Conservation (phyloP, 1,140 invertebrate species). For the Orussus abietinus region DNA sequence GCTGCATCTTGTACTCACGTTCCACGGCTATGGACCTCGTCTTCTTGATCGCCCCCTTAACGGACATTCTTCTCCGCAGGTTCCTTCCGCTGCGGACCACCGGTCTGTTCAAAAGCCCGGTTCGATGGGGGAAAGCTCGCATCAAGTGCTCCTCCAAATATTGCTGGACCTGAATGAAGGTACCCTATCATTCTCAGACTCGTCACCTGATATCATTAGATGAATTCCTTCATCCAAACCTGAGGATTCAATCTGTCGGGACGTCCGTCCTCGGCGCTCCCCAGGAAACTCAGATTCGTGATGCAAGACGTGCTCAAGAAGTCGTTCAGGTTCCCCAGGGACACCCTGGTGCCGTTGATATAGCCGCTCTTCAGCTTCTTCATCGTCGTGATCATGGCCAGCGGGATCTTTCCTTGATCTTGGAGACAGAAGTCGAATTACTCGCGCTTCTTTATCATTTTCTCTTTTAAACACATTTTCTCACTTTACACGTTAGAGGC, state of each 20-base stretch:
- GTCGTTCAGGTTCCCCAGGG: slow-evolving; percentile 84
- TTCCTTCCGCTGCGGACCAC: slow-evolving; percentile 53
- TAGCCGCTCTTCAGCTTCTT: slow-evolving; percentile 98
- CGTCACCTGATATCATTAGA: no score
- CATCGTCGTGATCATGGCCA: slow-evolving; percentile 95
- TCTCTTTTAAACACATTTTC: no score
- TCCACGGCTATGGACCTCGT: slow-evolving; percentile 82
- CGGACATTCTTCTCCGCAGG: slow-evolving; percentile 71
- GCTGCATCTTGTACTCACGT: slow-evolving; percentile 57
- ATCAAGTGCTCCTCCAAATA: slow-evolving; percentile 85
- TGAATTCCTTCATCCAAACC: slow-evolving; percentile 24
- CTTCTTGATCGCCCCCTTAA: slow-evolving; percentile 82
- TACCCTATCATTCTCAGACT: no score
- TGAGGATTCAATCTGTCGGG: slow-evolving; percentile 65
- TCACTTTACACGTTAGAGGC: no score
- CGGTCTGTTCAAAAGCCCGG: slow-evolving; percentile 59
- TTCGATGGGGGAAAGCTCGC: slow-evolving; percentile 71
- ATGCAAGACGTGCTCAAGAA: slow-evolving; percentile 95
- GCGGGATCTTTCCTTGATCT: slow-evolving; percentile 88
- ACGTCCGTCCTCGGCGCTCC: slow-evolving; percentile 85
- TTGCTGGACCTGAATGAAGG: slow-evolving; percentile 71
- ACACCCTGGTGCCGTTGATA: slow-evolving; percentile 95
- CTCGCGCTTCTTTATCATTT: no score
- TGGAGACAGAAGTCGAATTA: slow-evolving; percentile 51
- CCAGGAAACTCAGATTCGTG: slow-evolving; percentile 91